Base-by-base conservation (phyloP, 2,797 vertebrate species). In the Streptopelia turtur region DNA sequence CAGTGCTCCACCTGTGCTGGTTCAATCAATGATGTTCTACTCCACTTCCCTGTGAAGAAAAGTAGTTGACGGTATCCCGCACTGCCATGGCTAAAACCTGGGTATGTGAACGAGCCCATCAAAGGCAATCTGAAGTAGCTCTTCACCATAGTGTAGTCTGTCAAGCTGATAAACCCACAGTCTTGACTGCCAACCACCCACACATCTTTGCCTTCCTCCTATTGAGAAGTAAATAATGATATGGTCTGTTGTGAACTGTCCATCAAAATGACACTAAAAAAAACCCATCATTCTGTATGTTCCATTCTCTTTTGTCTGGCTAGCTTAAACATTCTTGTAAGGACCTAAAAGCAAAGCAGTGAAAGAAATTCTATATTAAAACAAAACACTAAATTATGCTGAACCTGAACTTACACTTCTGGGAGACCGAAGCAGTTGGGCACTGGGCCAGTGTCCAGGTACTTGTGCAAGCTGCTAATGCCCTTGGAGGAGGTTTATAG, bases 171-270 rank as follows among this genome's bases (percentile, higher is more conserved):
- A 82, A 91, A 5, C 66, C 88, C 43, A 72, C 94, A 93, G 86
- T 84, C 88, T 92, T 95, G 90, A 92, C 93, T 95, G 87, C 43
- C 92, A 94, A 93, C 83, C 74, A 80, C 90, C 74, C 75, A 90
- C 94, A 89, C 53, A 91, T 76, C 70, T 90, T 87, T 93, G 33
- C 83, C 49, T 94, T 89, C 74, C 49, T 93, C 45, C 75, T 87
- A 47, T 71, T 80, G 57, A 83, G 81, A 68, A 95, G 35, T 71
- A 96, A 93, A 96, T 66, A 91, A 43, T 53, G 93, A 95, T 83
- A 92, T 24, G 33, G 70, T 70, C 80, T 90, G 43, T 83, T 96
- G 74, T 80, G 41, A 96, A 68, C 33, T 94, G 87, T 89, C 94
- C 88, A 89, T 93, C 86, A 96, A 90, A 95, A 93, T 87, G 49